A percentile compares a stretch with the other conserved stretches of the same genome.
Evolutionary conservation across 2,113 vertebrate genomes (phyloP).

Genomic region (Hyperopisus bebe): DNA sequence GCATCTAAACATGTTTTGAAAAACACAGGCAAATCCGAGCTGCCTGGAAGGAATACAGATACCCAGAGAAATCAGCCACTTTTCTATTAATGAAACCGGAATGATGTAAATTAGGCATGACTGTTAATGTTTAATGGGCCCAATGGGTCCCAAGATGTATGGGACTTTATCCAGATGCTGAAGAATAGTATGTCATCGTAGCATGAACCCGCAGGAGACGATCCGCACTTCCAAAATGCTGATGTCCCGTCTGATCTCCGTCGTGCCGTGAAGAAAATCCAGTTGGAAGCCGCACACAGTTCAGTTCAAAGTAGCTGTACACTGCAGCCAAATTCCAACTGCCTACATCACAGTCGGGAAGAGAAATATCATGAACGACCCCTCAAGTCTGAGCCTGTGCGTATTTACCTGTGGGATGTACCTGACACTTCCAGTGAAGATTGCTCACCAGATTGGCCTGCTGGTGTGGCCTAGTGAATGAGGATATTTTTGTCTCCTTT

Average conservation of each 20-base stretch:
- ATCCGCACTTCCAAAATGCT: neutral
- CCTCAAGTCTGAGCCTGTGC: neutral
- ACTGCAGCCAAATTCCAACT: neutral
- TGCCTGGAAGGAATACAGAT: constrained; percentile 28
- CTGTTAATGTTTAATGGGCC: constrained; percentile 9
- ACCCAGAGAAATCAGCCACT: neutral
- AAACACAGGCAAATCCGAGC: constrained; percentile 26
- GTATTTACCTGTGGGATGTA: neutral
- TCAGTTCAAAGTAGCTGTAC: neutral
- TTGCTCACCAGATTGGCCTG: neutral
- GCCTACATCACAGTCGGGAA: neutral
- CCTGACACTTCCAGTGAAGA: neutral
- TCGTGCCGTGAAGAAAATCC: neutral
- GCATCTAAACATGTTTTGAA: neutral
- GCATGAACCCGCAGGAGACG: neutral
- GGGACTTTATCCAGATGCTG: neutral
- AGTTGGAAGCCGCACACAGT: neutral
- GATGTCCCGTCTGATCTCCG: neutral
- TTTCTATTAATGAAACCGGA: neutral
- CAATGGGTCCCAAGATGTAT: neutral
- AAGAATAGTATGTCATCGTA: neutral
- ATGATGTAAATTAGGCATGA: constrained; percentile 10
- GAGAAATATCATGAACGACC: neutral
- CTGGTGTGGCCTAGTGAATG: neutral
- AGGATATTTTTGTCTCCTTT: neutral